These are phyloP conservation scores for Drymonia ruficornis DNA, from an alignment of 2,888 invertebrate genomes.

Conservation along the genomic window DNA sequence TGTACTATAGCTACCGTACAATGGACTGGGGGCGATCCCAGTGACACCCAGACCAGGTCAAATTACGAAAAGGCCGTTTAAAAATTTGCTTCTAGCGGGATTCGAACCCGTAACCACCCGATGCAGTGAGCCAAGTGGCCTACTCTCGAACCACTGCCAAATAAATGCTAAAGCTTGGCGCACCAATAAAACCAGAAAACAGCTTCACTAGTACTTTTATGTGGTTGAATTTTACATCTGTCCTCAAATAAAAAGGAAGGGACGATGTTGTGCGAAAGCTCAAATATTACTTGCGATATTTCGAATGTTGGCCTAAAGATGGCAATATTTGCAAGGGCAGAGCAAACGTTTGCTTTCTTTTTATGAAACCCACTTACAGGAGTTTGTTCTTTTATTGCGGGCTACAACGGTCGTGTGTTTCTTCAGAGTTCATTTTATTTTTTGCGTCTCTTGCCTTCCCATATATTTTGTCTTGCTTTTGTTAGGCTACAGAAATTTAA, in stretches of 20 bases:
- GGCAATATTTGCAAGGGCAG: conserved; percentile 53
- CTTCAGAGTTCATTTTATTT: conserved; percentile 29
- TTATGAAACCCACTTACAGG: conserved; percentile 52
- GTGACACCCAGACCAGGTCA: no score
- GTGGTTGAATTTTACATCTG: conserved; percentile 26
- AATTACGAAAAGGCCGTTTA: no score
- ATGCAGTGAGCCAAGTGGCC: no score
- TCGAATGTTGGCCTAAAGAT: conserved; percentile 45
- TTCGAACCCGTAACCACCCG: no score
- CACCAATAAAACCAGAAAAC: no score
- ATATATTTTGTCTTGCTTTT: conserved; percentile 17
- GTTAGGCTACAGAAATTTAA: conserved; percentile 18
- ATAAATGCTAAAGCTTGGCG: no score
- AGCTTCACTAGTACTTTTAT: conserved; percentile 4
- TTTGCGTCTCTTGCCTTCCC: conserved; percentile 13
- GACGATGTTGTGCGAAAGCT: conserved; percentile 38
- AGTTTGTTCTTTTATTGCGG: conserved; percentile 53
- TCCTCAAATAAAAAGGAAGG: conserved; percentile 16
- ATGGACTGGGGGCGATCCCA: no score
- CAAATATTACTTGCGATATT: conserved; percentile 42
- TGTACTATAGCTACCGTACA: no score
- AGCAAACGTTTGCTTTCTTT: conserved; percentile 56
- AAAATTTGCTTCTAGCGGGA: no score
- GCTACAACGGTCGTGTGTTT: conserved; percentile 44
- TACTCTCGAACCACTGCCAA: no score